Conservation (phyloP, 1,140 invertebrate species). For the Papilio xuthus region DNA sequence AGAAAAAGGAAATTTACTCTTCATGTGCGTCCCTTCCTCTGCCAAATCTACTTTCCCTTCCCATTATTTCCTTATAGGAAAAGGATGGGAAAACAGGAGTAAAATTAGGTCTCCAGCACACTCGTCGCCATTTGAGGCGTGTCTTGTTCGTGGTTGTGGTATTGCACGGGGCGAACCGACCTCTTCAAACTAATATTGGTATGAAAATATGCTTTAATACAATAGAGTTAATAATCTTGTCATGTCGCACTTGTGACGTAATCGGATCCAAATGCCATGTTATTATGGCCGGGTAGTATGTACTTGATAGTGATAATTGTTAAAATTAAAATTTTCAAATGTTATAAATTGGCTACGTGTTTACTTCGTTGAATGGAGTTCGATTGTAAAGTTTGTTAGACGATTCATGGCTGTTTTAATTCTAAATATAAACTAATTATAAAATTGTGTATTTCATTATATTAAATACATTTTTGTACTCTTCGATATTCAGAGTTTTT, state of each 20-base stretch:
- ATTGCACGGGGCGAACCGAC: too few relatives aligned
- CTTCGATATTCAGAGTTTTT: not conserved
- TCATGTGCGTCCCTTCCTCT: too few relatives aligned
- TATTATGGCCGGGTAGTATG: not conserved
- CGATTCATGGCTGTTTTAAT: constrained; percentile 50
- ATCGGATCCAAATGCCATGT: not conserved
- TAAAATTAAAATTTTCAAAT: constrained; percentile 55
- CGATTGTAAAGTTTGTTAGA: constrained; percentile 48
- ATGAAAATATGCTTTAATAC: too few relatives aligned
- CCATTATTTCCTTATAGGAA: too few relatives aligned
- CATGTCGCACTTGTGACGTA: not conserved
- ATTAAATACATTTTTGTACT: constrained; percentile 26
- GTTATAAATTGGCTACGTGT: constrained; percentile 57
- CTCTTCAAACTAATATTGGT: too few relatives aligned
- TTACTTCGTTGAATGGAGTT: constrained; percentile 46
- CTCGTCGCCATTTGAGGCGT: too few relatives aligned
- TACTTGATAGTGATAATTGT: constrained; percentile 33
- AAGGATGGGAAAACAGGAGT: too few relatives aligned
- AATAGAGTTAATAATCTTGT: too few relatives aligned
- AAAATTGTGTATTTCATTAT: constrained; percentile 4
- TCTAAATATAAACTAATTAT: constrained; percentile 28
- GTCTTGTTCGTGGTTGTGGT: too few relatives aligned
- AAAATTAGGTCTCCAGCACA: too few relatives aligned
- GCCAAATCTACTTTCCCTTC: too few relatives aligned
- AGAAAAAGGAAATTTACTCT: too few relatives aligned